These are phyloP conservation scores for Encarsia formosa DNA, from an alignment of 2,888 invertebrate species.

Conservation along the genomic window DNA sequence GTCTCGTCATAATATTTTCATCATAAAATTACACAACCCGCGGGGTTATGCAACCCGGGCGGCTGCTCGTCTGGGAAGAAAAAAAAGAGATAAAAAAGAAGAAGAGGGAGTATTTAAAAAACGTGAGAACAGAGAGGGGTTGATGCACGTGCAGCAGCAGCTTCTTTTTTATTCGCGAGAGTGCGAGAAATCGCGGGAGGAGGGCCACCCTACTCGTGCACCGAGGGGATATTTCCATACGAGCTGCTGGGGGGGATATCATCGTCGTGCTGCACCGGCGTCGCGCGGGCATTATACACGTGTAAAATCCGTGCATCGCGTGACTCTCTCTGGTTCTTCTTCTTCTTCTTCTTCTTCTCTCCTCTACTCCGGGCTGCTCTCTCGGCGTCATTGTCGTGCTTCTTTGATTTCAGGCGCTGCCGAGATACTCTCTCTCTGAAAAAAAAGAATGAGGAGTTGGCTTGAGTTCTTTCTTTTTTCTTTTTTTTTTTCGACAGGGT, in stretches of 20 bases:
- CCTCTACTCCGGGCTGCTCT: neutral
- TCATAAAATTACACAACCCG: no score
- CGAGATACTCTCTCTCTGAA: neutral
- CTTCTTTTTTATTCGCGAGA: no score
- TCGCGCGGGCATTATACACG: conserved; percentile 14
- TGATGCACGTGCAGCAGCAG: no score
- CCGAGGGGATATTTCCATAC: conserved; percentile 25
- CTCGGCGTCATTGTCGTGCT: neutral
- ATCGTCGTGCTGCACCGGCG: conserved; percentile 4
- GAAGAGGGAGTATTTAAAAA: no score
- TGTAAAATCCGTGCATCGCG: conserved; percentile 21
- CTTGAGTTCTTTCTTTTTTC: no score
- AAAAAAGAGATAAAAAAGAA: no score
- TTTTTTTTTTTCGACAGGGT: no score
- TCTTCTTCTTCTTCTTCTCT: neutral
- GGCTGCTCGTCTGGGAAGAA: no score
- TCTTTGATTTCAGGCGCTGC: conserved; percentile 11
- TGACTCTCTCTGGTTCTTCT: conserved; percentile 13
- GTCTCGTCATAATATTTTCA: no score
- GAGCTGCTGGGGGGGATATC: conserved; percentile 6
- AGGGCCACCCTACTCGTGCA: conserved; percentile 18
- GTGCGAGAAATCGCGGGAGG: conserved; percentile 2
- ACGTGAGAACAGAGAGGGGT: no score
- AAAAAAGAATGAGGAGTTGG: no score
- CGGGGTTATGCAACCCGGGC: no score